Evolutionary conservation across 2,113 vertebrate species (phyloP).

Genomic region (Silurus meridionalis): DNA sequence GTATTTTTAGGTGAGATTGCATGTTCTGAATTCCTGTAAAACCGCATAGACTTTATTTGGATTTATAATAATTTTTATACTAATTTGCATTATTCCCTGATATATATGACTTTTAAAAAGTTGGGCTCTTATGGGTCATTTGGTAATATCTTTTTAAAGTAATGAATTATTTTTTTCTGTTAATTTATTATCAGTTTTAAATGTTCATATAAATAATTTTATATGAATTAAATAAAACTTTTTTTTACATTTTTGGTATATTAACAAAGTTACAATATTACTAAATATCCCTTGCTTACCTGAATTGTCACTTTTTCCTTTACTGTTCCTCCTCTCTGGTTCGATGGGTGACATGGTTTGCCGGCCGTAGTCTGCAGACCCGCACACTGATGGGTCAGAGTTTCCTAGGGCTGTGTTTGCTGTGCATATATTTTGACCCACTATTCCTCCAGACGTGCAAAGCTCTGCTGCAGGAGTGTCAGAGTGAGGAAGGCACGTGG

Average conservation of each 20-base stretch:
- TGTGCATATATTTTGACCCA: constrained; percentile 77
- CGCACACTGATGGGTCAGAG: constrained; percentile 74
- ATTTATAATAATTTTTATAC: neutral
- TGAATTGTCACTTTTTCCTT: constrained; percentile 85
- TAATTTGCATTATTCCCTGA: neutral
- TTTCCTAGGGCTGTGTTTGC: constrained; percentile 71
- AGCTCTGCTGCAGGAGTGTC: constrained; percentile 80
- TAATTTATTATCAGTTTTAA: neutral
- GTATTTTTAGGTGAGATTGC: neutral
- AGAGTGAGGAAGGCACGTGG: constrained; percentile 78
- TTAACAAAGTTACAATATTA: neutral
- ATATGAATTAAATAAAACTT: neutral
- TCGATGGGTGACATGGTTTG: constrained; percentile 82
- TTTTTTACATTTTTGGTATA: neutral
- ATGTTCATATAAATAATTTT: neutral
- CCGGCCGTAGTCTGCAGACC: constrained; percentile 80
- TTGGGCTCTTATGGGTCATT: neutral
- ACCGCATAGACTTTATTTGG: neutral
- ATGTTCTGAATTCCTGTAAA: neutral
- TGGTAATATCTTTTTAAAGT: neutral
- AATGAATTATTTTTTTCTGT: neutral
- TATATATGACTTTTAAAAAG: neutral
- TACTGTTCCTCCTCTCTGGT: constrained; percentile 78
- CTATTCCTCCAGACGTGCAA: constrained; percentile 64
- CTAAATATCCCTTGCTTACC: constrained; percentile 69